Percentiles rank a stretch among this genome's conserved stretches.
phyloP scores from a whole-genome alignment of 2,113 vertebrate genomes.

The Hippotragus niger region DNA sequence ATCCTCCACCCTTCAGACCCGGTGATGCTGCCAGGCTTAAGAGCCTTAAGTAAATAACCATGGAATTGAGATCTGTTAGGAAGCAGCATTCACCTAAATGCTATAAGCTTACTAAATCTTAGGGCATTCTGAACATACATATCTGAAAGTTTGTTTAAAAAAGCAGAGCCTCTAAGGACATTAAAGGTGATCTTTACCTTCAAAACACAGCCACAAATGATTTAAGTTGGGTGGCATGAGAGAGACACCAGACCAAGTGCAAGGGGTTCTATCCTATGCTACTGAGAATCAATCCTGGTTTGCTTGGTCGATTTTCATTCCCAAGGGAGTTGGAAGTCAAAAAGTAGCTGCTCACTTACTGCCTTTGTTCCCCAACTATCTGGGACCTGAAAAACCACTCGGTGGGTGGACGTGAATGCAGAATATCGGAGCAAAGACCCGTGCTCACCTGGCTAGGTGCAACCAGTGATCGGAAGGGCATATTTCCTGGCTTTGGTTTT shows the following conservation, averaged over 20 bases:
- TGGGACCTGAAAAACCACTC: background rate
- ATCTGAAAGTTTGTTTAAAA: background rate
- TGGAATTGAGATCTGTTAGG: background rate
- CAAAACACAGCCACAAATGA: background rate
- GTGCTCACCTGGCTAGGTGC: slow-evolving; percentile 88
- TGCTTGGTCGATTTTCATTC: background rate
- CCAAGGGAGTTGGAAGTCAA: background rate
- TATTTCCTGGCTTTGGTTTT: slow-evolving; percentile 88
- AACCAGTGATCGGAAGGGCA: slow-evolving; percentile 86
- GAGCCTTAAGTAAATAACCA: background rate
- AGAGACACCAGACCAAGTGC: background rate
- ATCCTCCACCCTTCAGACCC: background rate
- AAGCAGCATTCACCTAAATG: background rate
- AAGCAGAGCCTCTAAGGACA: background rate
- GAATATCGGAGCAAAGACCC: background rate
- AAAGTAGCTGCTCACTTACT: background rate
- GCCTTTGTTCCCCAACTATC: background rate
- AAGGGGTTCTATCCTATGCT: background rate
- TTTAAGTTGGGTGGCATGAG: background rate
- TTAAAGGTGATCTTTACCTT: background rate
- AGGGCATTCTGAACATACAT: background rate
- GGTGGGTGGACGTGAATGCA: background rate
- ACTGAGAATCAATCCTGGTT: background rate
- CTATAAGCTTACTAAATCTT: background rate
- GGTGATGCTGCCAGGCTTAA: background rate